phyloP scores from a whole-genome alignment of 1,140 invertebrate species.

The Anthonomus grandis region DNA sequence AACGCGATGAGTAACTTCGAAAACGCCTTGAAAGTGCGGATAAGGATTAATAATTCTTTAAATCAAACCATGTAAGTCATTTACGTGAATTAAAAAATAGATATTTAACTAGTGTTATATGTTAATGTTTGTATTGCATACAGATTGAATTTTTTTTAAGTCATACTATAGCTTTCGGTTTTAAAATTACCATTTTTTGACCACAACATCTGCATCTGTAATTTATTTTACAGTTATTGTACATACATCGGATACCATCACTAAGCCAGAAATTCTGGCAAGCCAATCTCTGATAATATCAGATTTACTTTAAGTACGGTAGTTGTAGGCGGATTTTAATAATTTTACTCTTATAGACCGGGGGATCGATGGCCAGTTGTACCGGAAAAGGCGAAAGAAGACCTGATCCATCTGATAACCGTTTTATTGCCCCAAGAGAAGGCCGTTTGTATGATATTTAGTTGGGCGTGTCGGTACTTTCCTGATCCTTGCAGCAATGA shows the following conservation, averaged over 20 bases:
- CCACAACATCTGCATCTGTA: too few relatives aligned
- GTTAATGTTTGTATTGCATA: too few relatives aligned
- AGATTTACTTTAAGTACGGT: neutral
- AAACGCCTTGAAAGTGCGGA: constrained; percentile 24
- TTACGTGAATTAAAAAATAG: neutral
- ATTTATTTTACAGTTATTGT: too few relatives aligned
- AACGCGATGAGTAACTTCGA: constrained; percentile 37
- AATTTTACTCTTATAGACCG: constrained; percentile 24
- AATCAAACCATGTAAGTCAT: constrained; percentile 27
- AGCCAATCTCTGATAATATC: neutral
- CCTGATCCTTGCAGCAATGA: constrained; percentile 25
- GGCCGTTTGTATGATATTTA: constrained; percentile 33
- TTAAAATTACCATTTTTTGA: too few relatives aligned
- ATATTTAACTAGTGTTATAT: too few relatives aligned
- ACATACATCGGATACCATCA: too few relatives aligned
- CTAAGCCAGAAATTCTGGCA: too few relatives aligned
- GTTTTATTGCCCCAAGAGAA: constrained; percentile 27
- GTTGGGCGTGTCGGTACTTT: constrained; percentile 34
- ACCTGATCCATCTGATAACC: constrained; percentile 25
- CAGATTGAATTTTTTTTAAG: too few relatives aligned
- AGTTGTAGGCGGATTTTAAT: neutral
- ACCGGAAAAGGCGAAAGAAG: constrained; percentile 34
- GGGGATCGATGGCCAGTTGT: constrained; percentile 30
- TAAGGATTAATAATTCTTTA: constrained; percentile 14
- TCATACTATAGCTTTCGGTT: too few relatives aligned